Evolutionary conservation across 2,888 invertebrate species (phyloP).

Genomic region (Apotomis turbidana): DNA sequence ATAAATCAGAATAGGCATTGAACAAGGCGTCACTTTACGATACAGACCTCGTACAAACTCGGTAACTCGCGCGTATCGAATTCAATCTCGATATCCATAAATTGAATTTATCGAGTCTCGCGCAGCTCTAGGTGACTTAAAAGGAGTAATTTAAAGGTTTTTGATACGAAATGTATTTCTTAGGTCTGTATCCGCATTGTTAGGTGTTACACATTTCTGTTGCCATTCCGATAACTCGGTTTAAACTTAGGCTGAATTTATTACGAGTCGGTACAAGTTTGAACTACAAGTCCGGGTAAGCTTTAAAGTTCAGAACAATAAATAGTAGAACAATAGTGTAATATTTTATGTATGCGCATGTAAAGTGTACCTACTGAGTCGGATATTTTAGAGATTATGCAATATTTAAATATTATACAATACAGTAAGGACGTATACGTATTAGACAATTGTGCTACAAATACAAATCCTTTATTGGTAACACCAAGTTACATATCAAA

Average conservation of each 20-base stretch:
- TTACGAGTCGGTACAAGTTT: conserved; percentile 13
- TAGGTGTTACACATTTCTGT: conserved; percentile 5
- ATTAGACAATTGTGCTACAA: too few species aligned
- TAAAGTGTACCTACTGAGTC: conserved; percentile 2
- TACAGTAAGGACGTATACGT: not conserved
- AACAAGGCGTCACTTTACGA: conserved; percentile 23
- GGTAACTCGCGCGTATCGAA: conserved; percentile 27
- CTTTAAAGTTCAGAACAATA: conserved; percentile 31
- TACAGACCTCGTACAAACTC: conserved; percentile 19
- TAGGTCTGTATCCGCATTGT: conserved; percentile 29
- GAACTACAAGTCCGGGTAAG: conserved; percentile 19
- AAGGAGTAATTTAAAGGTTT: conserved; percentile 27
- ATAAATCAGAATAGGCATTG: conserved; percentile 24
- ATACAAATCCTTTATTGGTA: too few species aligned
- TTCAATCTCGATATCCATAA: conserved; percentile 38
- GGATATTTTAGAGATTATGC: not conserved
- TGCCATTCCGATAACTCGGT: conserved; percentile 2
- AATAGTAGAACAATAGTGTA: conserved; percentile 24
- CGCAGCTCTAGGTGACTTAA: conserved; percentile 20
- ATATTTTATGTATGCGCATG: conserved; percentile 8
- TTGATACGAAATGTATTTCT: conserved; percentile 28
- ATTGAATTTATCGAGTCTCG: conserved; percentile 26
- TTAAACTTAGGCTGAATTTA: conserved; percentile 22
- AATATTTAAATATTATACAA: not conserved
- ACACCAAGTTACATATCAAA: too few species aligned